These are phyloP conservation scores for Epinotia bilunana DNA, from an alignment of 2,888 invertebrate genomes.

Conservation along the genomic window DNA sequence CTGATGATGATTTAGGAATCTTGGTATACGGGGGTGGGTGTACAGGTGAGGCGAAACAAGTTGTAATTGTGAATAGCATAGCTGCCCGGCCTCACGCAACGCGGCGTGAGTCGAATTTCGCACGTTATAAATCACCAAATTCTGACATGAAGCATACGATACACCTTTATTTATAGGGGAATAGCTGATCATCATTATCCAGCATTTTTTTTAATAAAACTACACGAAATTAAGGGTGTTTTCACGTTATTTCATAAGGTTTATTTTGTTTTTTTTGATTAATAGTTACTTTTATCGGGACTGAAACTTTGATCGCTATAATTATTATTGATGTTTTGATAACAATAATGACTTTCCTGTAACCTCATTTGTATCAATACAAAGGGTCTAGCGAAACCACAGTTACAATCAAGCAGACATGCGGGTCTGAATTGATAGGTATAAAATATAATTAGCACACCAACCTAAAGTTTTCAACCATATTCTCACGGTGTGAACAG, in stretches of 20 bases:
- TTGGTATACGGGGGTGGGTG: not conserved
- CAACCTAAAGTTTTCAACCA: too few relatives aligned
- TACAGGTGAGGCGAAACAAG: not conserved
- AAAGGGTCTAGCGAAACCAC: not conserved
- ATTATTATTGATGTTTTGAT: not conserved
- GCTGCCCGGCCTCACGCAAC: constrained; percentile 34
- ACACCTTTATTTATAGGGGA: constrained; percentile 39
- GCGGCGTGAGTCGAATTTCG: constrained; percentile 43
- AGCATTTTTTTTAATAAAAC: constrained; percentile 28
- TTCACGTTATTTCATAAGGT: constrained; percentile 25
- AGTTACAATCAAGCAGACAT: not conserved
- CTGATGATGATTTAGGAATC: too few relatives aligned
- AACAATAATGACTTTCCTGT: not conserved
- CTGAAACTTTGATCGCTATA: constrained; percentile 3
- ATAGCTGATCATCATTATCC: constrained; percentile 38
- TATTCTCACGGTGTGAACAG: too few relatives aligned
- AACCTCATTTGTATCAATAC: not conserved
- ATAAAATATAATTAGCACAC: too few relatives aligned
- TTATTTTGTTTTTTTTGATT: constrained; percentile 4
- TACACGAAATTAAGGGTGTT: constrained; percentile 13
- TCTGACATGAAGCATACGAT: constrained; percentile 42
- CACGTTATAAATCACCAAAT: constrained; percentile 41
- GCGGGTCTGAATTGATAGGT: not conserved
- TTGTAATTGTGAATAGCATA: not conserved
- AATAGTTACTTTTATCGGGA: not conserved